Evolutionary conservation across 2,888 invertebrate genomes (phyloP), one percentile per base, ranked within the genome.

Genomic region (Napeogenes inachia): DNA sequence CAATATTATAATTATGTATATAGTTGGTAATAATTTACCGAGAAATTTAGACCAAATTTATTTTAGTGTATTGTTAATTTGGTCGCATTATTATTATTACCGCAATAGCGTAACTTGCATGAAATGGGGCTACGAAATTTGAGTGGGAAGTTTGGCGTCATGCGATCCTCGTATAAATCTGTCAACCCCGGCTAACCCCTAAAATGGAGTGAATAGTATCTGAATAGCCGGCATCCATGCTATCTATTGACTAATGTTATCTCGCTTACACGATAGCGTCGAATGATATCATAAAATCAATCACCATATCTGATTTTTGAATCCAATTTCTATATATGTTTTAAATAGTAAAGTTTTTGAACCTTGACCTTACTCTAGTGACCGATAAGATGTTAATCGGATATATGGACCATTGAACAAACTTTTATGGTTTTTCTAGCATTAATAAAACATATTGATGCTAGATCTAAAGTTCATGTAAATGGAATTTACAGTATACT

Each of bases 101-200:
- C 62, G 63, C 67, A 66, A 63, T 66, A 64, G 58, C 64, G 65
- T 57, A 62, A 42, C 57, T 56, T 38, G 61, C 56, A 65, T 59
- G 54, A 62, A 70, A 77, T 82, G 74, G 75, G 77, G 73, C 82
- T 82, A 79, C 79, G 76, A 82, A 82, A 80, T 81, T 79, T 78
- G 77, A 71, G 75, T 75, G 70, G 72, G 75, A 42, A 12, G 42
- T 10, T 10, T 6, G 10, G 8, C 79, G 78, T 76, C 82, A 84
- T 82, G 83, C 81, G 75, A 87, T 83, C 77, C 71, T 66, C 72
- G 67, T 80, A 85, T 88, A 85, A 87, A 88, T 86, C 81, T 81
- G 79, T 83, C 83, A 76, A 73, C 77, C 71, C 73, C 71, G 67
- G 61, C 64, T 57, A 70, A 65, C 69, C 59, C 61, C 54, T 35